Conservation (phyloP, 2,113 vertebrate species). For the Strix uralensis region DNA sequence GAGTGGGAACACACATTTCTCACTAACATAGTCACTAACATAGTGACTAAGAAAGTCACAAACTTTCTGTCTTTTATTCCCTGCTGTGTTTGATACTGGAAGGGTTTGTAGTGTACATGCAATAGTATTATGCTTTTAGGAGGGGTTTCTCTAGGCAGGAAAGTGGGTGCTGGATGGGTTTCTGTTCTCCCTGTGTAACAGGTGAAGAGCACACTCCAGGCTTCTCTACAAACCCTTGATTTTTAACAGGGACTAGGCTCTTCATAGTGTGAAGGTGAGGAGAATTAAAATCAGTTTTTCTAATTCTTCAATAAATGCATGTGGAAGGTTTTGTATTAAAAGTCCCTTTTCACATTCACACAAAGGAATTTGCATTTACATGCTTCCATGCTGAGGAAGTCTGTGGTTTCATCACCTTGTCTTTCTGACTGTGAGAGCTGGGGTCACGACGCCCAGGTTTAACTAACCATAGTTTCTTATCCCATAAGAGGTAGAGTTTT, state of each 20-base stretch:
- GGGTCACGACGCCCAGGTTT: neutral
- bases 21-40: neutral
- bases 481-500: neutral
- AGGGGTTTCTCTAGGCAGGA: neutral
- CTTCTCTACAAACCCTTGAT: neutral
- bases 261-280: neutral
- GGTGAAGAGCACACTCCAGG: neutral
- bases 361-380: constrained; percentile 20
- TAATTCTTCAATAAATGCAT: neutral
- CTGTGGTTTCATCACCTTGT: neutral
- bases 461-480: neutral
- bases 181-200: neutral
- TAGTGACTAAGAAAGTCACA: neutral
- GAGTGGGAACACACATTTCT: neutral
- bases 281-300: neutral
- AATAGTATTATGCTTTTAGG: neutral
- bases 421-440: neutral
- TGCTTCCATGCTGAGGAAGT: neutral
- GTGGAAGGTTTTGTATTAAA: neutral
- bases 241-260: neutral
- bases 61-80: neutral
- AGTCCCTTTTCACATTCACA: neutral
- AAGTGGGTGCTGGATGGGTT: neutral
- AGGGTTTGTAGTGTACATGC: neutral
- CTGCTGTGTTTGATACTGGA: neutral